Evolutionary conservation across 2,113 vertebrate genomes (phyloP), one percentile per base, ranked within the genome.

Genomic region (Scatophagus argus): DNA sequence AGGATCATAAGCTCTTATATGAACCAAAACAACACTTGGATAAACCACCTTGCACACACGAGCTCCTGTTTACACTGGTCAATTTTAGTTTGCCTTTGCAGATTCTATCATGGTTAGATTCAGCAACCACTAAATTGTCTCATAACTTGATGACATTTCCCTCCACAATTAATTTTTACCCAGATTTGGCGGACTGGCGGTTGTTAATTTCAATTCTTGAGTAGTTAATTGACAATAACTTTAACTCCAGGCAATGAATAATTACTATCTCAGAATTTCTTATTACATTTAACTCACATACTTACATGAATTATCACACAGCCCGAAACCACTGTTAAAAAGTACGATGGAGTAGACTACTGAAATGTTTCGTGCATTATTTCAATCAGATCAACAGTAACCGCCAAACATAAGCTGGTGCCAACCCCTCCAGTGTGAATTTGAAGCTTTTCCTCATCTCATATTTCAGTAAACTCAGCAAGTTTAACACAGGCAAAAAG

Each of bases 151-250:
- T 62, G 76, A 82, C 67, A 71, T 84, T 85, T 85, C 74, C 71
- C 74, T 39, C 68, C 62, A 80, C 76, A 89, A 87, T 87, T 88
- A 83, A 85, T 67, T 86, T 86, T 88, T 84, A 72, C 72, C 78
- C 81, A 83, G 69, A 77, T 88, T 81, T 63, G 44, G 68, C 5
- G 32, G 52, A 52, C 76, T 78, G 87, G 73, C 55, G 46, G 75
- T 69, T 86, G 80, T 89, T 86, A 74, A 88, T 79, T 89, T 84
- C 62, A 80, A 81, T 84, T 88, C 82, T 78, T 71, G 61, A 78
- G 73, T 78, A 81, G 71, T 87, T 90, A 92, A 86, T 74, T 82
- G 80, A 86, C 84, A 87, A 89, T 83, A 90, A 89, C 81, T 86
- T 88, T 89, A 83, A 87, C 86, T 84, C 82, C 86, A 79, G 79